A percentile compares a stretch with the other conserved stretches of the same genome.
These are phyloP conservation scores for Plagodis dolabraria DNA, from an alignment of 2,888 invertebrate genomes.

Conservation along the genomic window DNA sequence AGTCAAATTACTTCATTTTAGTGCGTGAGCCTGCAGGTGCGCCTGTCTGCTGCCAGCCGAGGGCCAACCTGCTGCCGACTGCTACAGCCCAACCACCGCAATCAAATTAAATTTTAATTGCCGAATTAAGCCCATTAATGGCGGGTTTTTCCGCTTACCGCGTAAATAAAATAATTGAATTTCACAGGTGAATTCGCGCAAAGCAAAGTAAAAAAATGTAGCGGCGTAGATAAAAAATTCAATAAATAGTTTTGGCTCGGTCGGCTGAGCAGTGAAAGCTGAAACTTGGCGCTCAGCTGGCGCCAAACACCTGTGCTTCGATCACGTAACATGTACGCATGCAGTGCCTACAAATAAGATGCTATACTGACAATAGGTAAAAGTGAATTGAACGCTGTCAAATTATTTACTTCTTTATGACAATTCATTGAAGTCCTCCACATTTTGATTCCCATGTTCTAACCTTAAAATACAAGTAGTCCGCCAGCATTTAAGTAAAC, in stretches of 20 bases:
- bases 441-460: background rate
- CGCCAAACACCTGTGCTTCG: slow-evolving; percentile 64
- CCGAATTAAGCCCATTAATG: slow-evolving; percentile 56
- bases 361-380: slow-evolving; percentile 16
- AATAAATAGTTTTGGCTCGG: slow-evolving; percentile 53
- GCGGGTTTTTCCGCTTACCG: slow-evolving; percentile 43
- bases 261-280: slow-evolving; percentile 61
- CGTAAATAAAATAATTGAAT: slow-evolving; percentile 48
- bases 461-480: no score
- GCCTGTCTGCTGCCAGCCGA: slow-evolving; percentile 35
- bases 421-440: background rate
- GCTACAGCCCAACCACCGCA: slow-evolving; percentile 41
- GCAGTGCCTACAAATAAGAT: slow-evolving; percentile 33
- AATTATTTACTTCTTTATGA: slow-evolving; percentile 1
- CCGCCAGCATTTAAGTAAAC: no score
- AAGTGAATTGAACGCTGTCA: slow-evolving; percentile 2
- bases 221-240: slow-evolving; percentile 41
- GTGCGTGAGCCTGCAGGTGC: slow-evolving; percentile 60
- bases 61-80: slow-evolving; percentile 20
- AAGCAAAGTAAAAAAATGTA: slow-evolving; percentile 21
- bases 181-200: slow-evolving; percentile 29
- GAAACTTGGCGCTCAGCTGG: slow-evolving; percentile 54
- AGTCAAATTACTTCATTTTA: slow-evolving; percentile 73
- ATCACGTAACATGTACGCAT: slow-evolving; percentile 45
- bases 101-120: slow-evolving; percentile 66